Base-by-base conservation (phyloP, 2,888 invertebrate species). In the Trissolcus japonicus region DNA sequence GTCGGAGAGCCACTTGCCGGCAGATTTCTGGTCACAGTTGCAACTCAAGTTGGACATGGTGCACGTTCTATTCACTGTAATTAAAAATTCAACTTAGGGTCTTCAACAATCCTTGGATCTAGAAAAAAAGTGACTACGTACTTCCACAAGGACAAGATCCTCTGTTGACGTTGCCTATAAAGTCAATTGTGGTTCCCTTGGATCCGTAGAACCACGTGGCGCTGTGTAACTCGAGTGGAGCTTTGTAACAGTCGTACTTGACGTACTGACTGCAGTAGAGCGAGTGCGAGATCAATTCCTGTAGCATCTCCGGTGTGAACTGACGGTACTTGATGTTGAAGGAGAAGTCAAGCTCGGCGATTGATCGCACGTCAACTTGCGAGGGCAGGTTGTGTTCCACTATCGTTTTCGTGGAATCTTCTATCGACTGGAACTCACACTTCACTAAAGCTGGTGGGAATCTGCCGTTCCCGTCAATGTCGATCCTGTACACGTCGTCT, bases 401-500 rank as follows among this genome's bases (percentile, higher is more conserved):
- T 80, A 96, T 96, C 0, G 94, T 94, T 80, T 96, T 96, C 0
- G 95, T 95, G 0, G 93, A 92, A 85, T 96, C 95, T 74, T 95
- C 95, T 83, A 95, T 92, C 50, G 94, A 94, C 86, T 96, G 96
- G 86, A 98, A 98, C 86, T 96, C 95, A 87, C 98, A 98, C 83
- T 96, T 94, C 0, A 98, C 97, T 84, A 96, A 94, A 0, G 96
- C 96, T 0, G 97, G 97, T 2, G 97, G 96, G 85, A 96, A 95
- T 71, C 95, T 93, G 0, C 98, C 98, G 86, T 96, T 96, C 0
- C 98, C 97, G 86, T 98, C 98, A 63, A 98, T 96, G 86, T 98
- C 98, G 82, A 98, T 96, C 54, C 95, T 92, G 87, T 97, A 98
- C 0, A 97, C 96, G 82, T 97, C 97, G 43, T 97, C 96, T 81